Base-by-base conservation (phyloP, 1,140 invertebrate genomes). In the Acyrthosiphon pisum region DNA sequence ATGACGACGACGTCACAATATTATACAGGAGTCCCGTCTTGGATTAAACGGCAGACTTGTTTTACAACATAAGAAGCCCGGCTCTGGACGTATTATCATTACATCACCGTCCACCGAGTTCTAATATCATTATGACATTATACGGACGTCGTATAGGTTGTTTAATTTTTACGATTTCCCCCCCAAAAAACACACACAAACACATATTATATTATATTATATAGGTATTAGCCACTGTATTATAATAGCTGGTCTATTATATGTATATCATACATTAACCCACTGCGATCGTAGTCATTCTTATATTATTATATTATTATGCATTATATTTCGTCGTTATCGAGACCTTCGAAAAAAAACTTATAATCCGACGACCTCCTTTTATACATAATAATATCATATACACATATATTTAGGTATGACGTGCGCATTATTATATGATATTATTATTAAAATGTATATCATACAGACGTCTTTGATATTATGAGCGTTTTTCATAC, bases 61-160 rank as follows among this genome's bases (percentile, higher is more conserved):
- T 93, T 93, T 93, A 93, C 91, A 93, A 93, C 81, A 93, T 93
- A 93, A 93, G 91, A 93, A 93, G 91, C 91, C 91, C 91, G 46
- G 68, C 22, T 46, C 48, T 68, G 48, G 91, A 86, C 76, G 81
- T 86, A 93, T 93, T 93, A 93, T 93, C 53, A 93, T 93, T 93
- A 93, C 91, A 84, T 93, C 81, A 93, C 46, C 91, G 91, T 53
- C 84, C 76, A 92, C 48, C 91, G 91, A 90, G 48, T 93, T 93
- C 46, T 93, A 93, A 93, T 93, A 93, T 93, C n/a, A 86, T 93
- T 50, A 93, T 86, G 44, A 93, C 84, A 93, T 93, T 86, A 93
- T 84, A 56, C 22, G 30, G 30, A 76, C 60, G 50, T 90, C 37
- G 35, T 81, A 81, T 83, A 30, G 50, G 89, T 53, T 35, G 50